Percentiles rank a stretch among this genome's conserved stretches.
Evolutionary conservation across 2,888 invertebrate species (phyloP).

Genomic region (Digitonthophagus gazella): DNA sequence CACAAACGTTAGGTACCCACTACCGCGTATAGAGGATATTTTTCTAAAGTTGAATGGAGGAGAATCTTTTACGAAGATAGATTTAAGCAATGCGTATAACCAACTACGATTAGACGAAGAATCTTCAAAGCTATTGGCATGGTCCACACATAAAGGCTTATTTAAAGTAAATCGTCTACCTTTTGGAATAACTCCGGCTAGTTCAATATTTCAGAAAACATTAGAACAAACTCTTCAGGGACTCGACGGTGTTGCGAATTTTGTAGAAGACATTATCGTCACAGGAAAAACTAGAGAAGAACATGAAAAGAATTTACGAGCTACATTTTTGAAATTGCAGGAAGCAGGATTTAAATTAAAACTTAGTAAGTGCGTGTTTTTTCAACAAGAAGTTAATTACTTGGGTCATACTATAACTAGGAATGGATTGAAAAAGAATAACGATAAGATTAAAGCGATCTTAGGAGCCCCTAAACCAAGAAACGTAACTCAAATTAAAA

Average conservation of each 20-base stretch:
- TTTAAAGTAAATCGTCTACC: background rate
- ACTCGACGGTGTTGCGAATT: background rate
- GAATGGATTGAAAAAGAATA: too few species aligned
- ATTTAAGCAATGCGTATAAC: background rate
- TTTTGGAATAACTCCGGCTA: too few species aligned
- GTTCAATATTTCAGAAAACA: background rate
- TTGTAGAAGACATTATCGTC: background rate
- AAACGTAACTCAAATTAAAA: background rate
- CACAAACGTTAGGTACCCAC: conserved; percentile 36
- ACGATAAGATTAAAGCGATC: background rate
- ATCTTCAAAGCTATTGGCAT: background rate
- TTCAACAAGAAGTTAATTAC: background rate
- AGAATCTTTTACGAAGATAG: background rate
- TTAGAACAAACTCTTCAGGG: background rate
- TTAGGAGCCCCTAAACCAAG: background rate
- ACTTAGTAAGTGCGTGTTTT: background rate
- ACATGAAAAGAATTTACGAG: background rate
- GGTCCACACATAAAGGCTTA: conserved; percentile 7
- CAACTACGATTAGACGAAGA: background rate
- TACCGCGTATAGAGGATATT: conserved; percentile 36
- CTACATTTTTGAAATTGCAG: background rate
- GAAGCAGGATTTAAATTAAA: conserved; percentile 33
- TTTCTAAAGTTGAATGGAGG: background rate
- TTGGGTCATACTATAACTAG: background rate
- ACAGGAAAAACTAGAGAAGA: background rate